Evolutionary conservation across 2,797 vertebrate genomes (phyloP).

Genomic region (Acanthurus lineatus): DNA sequence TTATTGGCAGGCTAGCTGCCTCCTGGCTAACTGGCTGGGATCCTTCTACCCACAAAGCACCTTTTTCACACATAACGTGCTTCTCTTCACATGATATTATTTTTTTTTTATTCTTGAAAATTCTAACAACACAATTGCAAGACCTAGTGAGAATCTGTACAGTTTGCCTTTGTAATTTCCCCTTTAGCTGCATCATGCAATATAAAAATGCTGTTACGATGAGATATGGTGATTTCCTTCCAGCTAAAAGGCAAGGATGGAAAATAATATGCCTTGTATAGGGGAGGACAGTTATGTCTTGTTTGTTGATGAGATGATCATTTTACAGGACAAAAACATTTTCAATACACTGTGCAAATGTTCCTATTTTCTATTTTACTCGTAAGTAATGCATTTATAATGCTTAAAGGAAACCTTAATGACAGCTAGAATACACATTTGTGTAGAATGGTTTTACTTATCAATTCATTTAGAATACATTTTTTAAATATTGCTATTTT

Average conservation of each 20-base stretch:
- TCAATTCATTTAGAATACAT: slow-evolving; percentile 26
- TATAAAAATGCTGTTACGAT: slow-evolving; percentile 51
- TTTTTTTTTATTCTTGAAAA: slow-evolving; percentile 57
- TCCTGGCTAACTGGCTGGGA: slow-evolving; percentile 68
- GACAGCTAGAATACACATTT: slow-evolving; percentile 30
- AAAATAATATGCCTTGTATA: slow-evolving; percentile 48
- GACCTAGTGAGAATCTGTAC: slow-evolving; percentile 37
- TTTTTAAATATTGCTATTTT: slow-evolving; percentile 23
- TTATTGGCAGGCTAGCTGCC: slow-evolving; percentile 64
- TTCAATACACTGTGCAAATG: slow-evolving; percentile 1
- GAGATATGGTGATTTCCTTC: slow-evolving; percentile 56
- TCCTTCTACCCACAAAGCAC: slow-evolving; percentile 66
- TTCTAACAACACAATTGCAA: slow-evolving; percentile 49
- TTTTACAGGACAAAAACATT: slow-evolving; percentile 30
- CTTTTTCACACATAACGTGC: slow-evolving; percentile 68
- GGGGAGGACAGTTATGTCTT: slow-evolving; percentile 27
- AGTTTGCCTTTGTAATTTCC: slow-evolving; percentile 52
- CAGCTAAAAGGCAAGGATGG: slow-evolving; percentile 37
- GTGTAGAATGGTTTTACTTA: slow-evolving; percentile 19
- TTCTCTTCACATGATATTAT: slow-evolving; percentile 45
- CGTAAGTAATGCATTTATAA: slow-evolving; percentile 11
- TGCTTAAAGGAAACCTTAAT: slow-evolving; percentile 19
- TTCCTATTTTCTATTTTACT: slow-evolving; percentile 25
- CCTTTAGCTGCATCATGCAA: slow-evolving; percentile 45
- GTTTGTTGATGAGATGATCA: slow-evolving; percentile 33